Base-by-base conservation (phyloP, 2,113 vertebrate species). In the Channa argus region DNA sequence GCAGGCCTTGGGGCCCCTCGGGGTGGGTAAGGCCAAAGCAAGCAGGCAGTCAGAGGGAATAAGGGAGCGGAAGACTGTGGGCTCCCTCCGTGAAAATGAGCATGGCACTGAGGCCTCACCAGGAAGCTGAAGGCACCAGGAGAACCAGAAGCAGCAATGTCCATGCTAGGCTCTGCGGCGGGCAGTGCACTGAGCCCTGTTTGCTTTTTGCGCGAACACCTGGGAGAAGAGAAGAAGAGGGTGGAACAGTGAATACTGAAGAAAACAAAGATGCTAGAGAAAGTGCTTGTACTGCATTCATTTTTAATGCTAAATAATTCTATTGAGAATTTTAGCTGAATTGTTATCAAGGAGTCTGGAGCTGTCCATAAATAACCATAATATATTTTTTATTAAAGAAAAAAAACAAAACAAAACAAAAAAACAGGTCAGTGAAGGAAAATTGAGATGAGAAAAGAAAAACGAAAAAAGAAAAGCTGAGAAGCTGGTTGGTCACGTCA, bases 171-270 rank as follows among this genome's bases (percentile, higher is more conserved):
- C 90, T 94, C 46, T 63, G 80, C 14, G 94, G 91, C 43, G 90
- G 69, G 46, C 79, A 47, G 64, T 94, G 95, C 77, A 97, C 83
- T 0, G 96, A 94, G 34, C 92, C 73, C 84, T 98, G 96, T 84
- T 92, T 90, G 78, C 94, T 99, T 71, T 97, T 98, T 56, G 96
- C 95, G 92, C 96, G 97, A 46, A 97, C 97, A 89, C 96, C 96
- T 97, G 51, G 77, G 75, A 85, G 53, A 52, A n/a, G 14, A 5
- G 24, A 50, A 37, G 36, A 55, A 24, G 37, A 37, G 41, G 1
- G 37, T 3, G 1, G 8, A 33, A 44, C 8, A 38, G 55, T 70
- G 36, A 38, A 41, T 53, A 49, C 13, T 14, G 13, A 62, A 33
- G 12, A 65, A 60, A 49, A 58, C 33, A 72, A 39, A 49, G 43